Evolutionary conservation across 2,797 vertebrate species (phyloP).

Genomic region (Phrynocephalus forsythii): DNA sequence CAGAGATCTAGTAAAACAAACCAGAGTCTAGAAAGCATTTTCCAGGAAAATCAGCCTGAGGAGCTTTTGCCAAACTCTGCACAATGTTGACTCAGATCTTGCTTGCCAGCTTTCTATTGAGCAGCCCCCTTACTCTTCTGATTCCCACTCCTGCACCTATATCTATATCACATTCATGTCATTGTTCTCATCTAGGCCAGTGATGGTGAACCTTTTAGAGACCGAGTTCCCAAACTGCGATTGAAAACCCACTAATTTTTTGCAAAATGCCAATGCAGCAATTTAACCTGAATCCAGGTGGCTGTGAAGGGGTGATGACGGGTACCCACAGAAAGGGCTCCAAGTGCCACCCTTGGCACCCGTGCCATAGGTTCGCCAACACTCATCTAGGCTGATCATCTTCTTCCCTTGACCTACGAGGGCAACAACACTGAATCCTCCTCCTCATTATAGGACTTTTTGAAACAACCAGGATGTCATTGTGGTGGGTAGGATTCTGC

Average conservation of each 20-base stretch:
- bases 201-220: too few relatives aligned
- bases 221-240: too few relatives aligned
- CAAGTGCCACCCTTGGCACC: too few relatives aligned
- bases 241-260: too few relatives aligned
- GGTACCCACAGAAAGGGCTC: too few relatives aligned
- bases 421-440: too few relatives aligned
- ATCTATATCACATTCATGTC: conserved; percentile 42
- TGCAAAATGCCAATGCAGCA: too few relatives aligned
- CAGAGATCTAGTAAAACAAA: conserved; percentile 38
- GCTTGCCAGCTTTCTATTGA: conserved; percentile 32
- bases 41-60: conserved; percentile 59
- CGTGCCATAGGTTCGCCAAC: too few relatives aligned
- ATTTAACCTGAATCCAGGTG: too few relatives aligned
- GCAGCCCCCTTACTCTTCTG: background rate
- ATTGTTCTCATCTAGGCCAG: conserved; percentile 33
- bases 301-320: too few relatives aligned
- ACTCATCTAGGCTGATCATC: background rate
- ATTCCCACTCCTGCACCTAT: background rate
- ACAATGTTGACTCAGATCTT: conserved; percentile 41
- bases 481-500: background rate
- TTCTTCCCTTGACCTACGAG: conserved; percentile 22
- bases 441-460: background rate
- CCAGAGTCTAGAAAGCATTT: conserved; percentile 48
- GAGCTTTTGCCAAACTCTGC: conserved; percentile 34
- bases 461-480: background rate